phyloP scores from a whole-genome alignment of 2,797 vertebrate genomes.

The Avahi laniger region DNA sequence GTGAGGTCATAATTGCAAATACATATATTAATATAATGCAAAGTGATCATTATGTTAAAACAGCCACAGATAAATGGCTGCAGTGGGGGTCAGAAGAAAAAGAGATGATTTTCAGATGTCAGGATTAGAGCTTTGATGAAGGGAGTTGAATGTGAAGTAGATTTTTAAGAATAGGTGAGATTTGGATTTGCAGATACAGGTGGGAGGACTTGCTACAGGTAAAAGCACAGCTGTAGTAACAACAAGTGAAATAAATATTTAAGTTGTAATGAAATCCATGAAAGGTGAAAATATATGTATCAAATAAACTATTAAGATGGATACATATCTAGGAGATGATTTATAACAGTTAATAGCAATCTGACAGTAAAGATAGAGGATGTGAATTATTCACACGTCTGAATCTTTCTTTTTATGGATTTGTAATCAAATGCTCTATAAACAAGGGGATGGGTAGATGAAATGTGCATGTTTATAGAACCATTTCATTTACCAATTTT shows the following conservation, averaged over 20 bases:
- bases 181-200: background rate
- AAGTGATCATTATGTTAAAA: background rate
- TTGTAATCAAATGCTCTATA: background rate
- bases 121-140: background rate
- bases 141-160: background rate
- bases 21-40: background rate
- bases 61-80: background rate
- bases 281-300: background rate
- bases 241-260: background rate
- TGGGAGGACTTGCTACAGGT: background rate
- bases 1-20: background rate
- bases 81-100: background rate
- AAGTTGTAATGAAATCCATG: background rate
- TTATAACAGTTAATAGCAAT: background rate
- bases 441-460: background rate
- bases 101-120: background rate
- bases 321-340: background rate
- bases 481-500: background rate
- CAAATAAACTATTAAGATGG: background rate
- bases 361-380: background rate
- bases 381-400: background rate
- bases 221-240: background rate
- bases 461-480: background rate
- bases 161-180: background rate
- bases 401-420: background rate